These are phyloP conservation scores for Zosterops pallidus DNA, from an alignment of 2,113 vertebrate species.

Conservation along the genomic window DNA sequence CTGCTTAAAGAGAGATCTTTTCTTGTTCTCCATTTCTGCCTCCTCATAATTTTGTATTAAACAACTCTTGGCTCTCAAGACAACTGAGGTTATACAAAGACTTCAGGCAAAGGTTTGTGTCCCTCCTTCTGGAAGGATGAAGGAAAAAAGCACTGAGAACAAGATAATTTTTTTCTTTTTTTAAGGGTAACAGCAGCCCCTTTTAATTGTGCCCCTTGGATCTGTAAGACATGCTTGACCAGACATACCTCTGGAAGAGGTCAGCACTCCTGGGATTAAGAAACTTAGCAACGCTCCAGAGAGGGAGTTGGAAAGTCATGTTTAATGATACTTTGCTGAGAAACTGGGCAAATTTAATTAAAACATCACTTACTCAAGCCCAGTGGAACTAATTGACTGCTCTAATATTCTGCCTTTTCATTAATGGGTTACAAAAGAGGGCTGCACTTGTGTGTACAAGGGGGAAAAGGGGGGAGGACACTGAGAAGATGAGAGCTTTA, in stretches of 20 bases:
- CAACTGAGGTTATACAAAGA: background rate
- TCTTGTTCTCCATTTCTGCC: background rate
- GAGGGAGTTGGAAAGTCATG: constrained; percentile 70
- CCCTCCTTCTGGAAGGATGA: background rate
- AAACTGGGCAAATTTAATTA: constrained; percentile 78
- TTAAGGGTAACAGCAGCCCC: constrained; percentile 39
- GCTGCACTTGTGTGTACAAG: constrained; percentile 46
- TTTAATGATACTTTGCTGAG: constrained; percentile 74
- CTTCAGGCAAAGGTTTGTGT: background rate
- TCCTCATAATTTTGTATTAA: background rate
- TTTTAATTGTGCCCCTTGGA: constrained; percentile 63
- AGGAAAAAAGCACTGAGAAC: background rate
- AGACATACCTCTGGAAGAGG: constrained; percentile 65
- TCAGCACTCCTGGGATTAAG: constrained; percentile 71
- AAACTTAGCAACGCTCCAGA: constrained; percentile 67
- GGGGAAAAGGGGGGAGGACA: background rate
- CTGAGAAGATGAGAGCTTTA: constrained; percentile 33
- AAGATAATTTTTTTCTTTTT: background rate
- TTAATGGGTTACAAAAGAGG: constrained; percentile 74
- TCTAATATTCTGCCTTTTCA: constrained; percentile 73
- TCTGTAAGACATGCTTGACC: constrained; percentile 67
- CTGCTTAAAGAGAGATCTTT: background rate
- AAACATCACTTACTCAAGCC: constrained; percentile 69
- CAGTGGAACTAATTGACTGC: constrained; percentile 66
- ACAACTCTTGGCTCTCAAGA: background rate